These are phyloP conservation scores for Parnassius smintheus DNA, from an alignment of 2,888 invertebrate genomes.

Conservation along the genomic window DNA sequence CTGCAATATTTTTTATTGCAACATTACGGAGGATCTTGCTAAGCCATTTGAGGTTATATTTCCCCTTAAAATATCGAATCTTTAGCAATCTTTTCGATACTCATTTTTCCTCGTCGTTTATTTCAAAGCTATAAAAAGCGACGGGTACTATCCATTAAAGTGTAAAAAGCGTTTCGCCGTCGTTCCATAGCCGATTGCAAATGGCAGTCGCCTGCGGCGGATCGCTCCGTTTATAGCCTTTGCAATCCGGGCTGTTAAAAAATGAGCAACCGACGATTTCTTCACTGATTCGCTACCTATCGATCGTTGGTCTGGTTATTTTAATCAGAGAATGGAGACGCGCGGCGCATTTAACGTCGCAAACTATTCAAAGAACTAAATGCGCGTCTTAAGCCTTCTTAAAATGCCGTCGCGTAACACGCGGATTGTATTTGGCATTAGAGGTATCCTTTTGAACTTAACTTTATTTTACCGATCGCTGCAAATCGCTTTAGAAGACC, in stretches of 20 bases:
- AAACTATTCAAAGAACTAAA: conserved; percentile 45
- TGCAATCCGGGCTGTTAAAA: conserved; percentile 74
- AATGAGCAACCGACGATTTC: conserved; percentile 68
- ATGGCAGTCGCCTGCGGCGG: conserved; percentile 73
- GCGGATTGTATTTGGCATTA: conserved; percentile 46
- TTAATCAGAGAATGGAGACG: conserved; percentile 47
- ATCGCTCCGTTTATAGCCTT: conserved; percentile 72
- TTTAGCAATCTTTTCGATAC: not conserved
- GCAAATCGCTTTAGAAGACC: conserved; percentile 9
- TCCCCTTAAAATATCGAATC: too few species aligned
- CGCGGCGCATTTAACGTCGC: conserved; percentile 51
- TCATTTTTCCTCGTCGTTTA: conserved; percentile 5
- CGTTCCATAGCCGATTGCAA: conserved; percentile 81
- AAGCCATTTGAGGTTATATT: too few species aligned
- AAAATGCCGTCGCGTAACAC: conserved; percentile 61
- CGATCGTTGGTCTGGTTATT: conserved; percentile 55
- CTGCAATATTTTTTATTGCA: too few species aligned
- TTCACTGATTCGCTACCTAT: conserved; percentile 58
- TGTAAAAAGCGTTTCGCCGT: conserved; percentile 76
- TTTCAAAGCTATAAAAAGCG: conserved; percentile 55
- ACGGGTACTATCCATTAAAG: conserved; percentile 74
- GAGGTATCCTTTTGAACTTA: conserved; percentile 32
- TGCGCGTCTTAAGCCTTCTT: conserved; percentile 46
- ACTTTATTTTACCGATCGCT: conserved; percentile 3
- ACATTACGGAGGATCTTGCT: too few species aligned